A percentile compares a stretch with the other conserved stretches of the same genome.
These are phyloP conservation scores for Brachypalpus laphriformis DNA, from an alignment of 2,888 invertebrate species.

Conservation along the genomic window DNA sequence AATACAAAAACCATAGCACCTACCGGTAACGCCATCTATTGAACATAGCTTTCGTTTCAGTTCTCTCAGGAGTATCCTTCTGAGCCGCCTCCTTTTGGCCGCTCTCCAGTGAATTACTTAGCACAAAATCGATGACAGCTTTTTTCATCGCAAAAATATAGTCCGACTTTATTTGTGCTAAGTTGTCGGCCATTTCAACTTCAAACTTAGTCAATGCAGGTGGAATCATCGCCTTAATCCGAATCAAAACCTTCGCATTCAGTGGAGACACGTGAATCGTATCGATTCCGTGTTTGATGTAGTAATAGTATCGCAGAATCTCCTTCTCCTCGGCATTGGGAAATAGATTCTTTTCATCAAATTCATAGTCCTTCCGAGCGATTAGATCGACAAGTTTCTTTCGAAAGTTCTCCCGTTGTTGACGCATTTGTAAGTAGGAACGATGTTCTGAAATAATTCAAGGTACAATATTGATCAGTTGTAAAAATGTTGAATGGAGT, in stretches of 20 bases:
- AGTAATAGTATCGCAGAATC: conserved; percentile 93
- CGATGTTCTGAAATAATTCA: conserved; percentile 85
- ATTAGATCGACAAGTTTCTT: conserved; percentile 90
- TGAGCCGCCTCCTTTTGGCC: conserved; percentile 73
- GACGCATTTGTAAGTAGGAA: conserved; percentile 87
- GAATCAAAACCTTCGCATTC: conserved; percentile 87
- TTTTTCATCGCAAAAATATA: conserved; percentile 95
- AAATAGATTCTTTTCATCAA: conserved; percentile 80
- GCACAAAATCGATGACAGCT: conserved; percentile 95
- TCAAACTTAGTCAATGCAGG: conserved; percentile 86
- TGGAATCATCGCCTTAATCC: conserved; percentile 87
- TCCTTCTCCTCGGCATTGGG: conserved; percentile 87
- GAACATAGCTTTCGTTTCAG: conserved; percentile 86
- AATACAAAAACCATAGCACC: conserved; percentile 26
- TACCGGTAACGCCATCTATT: conserved; percentile 87
- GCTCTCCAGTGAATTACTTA: conserved; percentile 87
- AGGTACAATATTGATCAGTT: not conserved
- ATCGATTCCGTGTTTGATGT: conserved; percentile 94
- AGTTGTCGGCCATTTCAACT: conserved; percentile 85
- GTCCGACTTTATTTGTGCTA: conserved; percentile 92
- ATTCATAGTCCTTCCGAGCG: conserved; percentile 83
- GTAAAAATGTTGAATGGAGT: not conserved
- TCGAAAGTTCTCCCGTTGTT: conserved; percentile 92
- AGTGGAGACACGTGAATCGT: conserved; percentile 94
- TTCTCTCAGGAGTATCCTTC: conserved; percentile 81